Base-by-base conservation (phyloP, 2,888 invertebrate genomes). In the Oxytorus armatus region DNA sequence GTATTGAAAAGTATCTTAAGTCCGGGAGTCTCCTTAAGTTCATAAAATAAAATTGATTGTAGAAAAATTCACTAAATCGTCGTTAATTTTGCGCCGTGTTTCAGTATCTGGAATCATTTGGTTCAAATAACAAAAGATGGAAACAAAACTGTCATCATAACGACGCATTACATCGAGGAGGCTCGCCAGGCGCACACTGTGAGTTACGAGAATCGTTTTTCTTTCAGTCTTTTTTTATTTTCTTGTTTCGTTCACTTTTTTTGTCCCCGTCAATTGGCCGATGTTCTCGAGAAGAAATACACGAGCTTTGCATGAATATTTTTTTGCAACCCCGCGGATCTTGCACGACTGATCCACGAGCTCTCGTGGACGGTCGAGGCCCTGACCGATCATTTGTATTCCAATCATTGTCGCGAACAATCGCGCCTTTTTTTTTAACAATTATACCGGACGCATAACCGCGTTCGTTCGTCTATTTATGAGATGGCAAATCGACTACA, bases 131-230 rank as follows among this genome's bases (percentile, higher is more conserved):
- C 98, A 85, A 96, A 96, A 92, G 96, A 96, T 82, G 96, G 97
- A 44, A 96, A 96, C 92, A 98, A 97, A 92, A 98, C 98, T 18
- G 98, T 98, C 85, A 97, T 97, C 85, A 96, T 97, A 81, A 97
- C 97, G 84, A 97, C 98, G 90, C 97, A 98, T 95, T 98, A 98
- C 90, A 98, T 98, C 81, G 98, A 98, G 92, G 98, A 98, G 93
- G 98, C 98, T 18, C 93, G 97, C 85, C 97, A 97, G 93, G 97
- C 97, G 80, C 96, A 97, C 90, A 95, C 96, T 90, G 97, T 97
- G 92, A 95, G 70, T 77, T 65, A 29, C 14, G 16, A 51, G 33
- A 53, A n/a, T 33, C 16, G 16, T 18, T 49, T 29, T 11, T 39
- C 72, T 47, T 61, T 66, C n/a, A n/a, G n/a, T n/a, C 39, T 39